Evolutionary conservation across 1,140 invertebrate genomes (phyloP), one percentile per base, ranked within the genome.

Genomic region (Diachasma alloeum): DNA sequence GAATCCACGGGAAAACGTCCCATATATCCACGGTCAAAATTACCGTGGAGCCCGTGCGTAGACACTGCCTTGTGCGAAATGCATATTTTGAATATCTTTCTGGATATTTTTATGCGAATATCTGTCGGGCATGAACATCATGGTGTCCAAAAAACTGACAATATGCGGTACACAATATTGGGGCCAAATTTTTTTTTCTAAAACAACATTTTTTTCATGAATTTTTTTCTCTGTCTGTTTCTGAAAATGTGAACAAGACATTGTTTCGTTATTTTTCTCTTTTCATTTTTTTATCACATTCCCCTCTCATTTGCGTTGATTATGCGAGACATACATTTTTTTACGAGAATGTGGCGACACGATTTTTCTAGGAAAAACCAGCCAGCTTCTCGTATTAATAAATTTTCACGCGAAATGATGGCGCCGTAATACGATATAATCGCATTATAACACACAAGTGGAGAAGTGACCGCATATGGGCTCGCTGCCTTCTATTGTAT

Each of bases 371-470:
- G 31, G 66, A 68, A 53, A 68, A 37, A 68, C 13, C 9, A 0
- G 26, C 1, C n/a, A 68, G 5, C 59, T 63, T 19, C 66, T 68
- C 66, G 37, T 17, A 39, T 68, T 68, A 68, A 68, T 39, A 39
- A 0, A 39, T 11, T 68, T 68, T 68, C 66, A 68, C 26, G 36
- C 26, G 66, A 68, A 39, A 68, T 68, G 4, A 17, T 39, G 26
- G 66, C 66, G 59, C 66, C 36, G 66, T 68, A 68, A 68, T 37
- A 68, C 36, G 66, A 68, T 68, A 37, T 68, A 37, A 68, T 68
- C 66, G n/a, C 36, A 19, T 9, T 37, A 39, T 68, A 68, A 37
- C 6, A 36, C 53, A 68, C 15, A 68, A 37, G 36, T 37, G 36
- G 36, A 37, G 31, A 66, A 24, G 10, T 26, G 22, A 39, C 66